Evolutionary conservation across 1,140 invertebrate genomes (phyloP), one percentile per base, ranked within the genome.

Genomic region (Coelopa frigida): DNA sequence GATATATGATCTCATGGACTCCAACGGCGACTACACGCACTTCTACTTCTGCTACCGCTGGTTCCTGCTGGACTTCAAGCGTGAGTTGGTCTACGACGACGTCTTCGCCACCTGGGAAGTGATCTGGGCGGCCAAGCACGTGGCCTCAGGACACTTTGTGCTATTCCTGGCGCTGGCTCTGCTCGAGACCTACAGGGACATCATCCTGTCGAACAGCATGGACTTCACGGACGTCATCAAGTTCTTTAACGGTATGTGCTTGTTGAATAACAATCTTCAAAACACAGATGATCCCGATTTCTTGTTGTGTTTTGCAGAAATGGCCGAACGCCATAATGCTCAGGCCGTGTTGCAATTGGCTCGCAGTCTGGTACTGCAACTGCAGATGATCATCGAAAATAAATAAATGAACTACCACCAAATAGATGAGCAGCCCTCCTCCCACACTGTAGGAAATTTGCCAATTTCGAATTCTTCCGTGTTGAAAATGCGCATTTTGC

Each of bases 191-290:
- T 97, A 97, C 69, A 71, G 93, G 40, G 91, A 95, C 61, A 90
- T 97, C 48, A 94, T 97, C 31, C 73, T 97, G 15, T 86, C 89
- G 46, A 95, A 96, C 72, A 82, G 85, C 54, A 96, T 97, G 91
- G 92, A 96, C 68, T 96, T 95, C 68, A 96, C 93, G 1, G 94
- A 97, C 70, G 93, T 96, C 54, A 97, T 97, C 59, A 95, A 94
- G 69, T 97, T 96, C 71, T 96, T 95, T 63, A 96, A 96, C 74
- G 91, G 90, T 93, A 72, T 21, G 11, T 17, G 22, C 36, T 41
- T 14, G 8, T 26, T 14, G 18, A 35, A 26, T 22, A 11, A 27
- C 18, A 31, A 33, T 33, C 41, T 29, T 38, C 20, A 44, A 23
- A 15, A 11, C 22, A 8, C 50, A 38, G 14, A n/a, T 24, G 5